Evolutionary conservation across 1,140 invertebrate species (phyloP).

Genomic region (Zaprionus lachaisei): DNA sequence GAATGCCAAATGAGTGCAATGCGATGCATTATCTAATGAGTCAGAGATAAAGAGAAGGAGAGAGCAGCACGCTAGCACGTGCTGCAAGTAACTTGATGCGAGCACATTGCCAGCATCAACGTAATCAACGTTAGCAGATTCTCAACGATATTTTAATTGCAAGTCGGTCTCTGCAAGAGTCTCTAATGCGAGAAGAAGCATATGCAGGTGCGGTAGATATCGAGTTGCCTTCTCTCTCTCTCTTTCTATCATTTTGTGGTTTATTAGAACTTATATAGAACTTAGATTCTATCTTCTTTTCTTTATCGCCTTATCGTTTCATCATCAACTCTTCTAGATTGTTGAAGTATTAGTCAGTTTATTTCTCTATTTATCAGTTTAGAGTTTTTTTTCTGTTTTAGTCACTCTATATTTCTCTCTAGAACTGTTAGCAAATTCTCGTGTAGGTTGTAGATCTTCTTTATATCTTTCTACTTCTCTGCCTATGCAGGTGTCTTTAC

Average conservation of each 20-base stretch:
- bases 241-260: neutral
- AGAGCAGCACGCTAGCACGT: neutral
- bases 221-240: neutral
- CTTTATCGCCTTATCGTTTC: too few species aligned
- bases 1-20: constrained; percentile 79
- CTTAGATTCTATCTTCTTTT: too few species aligned
- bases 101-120: constrained; percentile 5
- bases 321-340: too few species aligned
- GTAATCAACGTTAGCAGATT: constrained; percentile 28
- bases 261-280: neutral
- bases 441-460: too few species aligned
- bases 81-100: neutral
- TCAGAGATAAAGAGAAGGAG: neutral
- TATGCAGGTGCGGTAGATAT: neutral
- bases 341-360: too few species aligned
- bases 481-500: too few species aligned
- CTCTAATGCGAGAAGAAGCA: neutral
- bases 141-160: neutral
- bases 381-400: too few species aligned
- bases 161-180: neutral
- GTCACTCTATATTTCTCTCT: too few species aligned
- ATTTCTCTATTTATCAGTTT: too few species aligned
- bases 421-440: too few species aligned
- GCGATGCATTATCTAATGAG: constrained; percentile 54
- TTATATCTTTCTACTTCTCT: too few species aligned